Conservation (phyloP, 2,888 invertebrate species). For the Scrobipalpa costella region DNA sequence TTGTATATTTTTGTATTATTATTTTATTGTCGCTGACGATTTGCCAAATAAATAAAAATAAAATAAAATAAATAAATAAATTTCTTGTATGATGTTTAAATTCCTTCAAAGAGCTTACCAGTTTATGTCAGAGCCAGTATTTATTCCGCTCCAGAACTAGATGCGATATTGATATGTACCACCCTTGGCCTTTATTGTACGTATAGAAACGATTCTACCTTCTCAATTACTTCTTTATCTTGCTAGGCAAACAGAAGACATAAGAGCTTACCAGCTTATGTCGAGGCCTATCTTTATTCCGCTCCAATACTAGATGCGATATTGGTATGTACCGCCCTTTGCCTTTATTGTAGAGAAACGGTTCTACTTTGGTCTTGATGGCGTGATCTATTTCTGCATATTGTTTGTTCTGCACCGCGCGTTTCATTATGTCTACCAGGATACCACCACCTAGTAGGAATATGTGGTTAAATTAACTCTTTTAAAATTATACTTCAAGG, state of each 20-base stretch:
- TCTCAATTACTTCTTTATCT: background rate
- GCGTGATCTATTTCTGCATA: constrained; percentile 96
- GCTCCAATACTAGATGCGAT: constrained; percentile 90
- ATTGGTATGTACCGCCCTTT: constrained; percentile 95
- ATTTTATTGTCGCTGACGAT: too few species aligned
- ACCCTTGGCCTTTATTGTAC: too few species aligned
- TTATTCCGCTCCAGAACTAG: too few species aligned
- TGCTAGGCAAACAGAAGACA: background rate
- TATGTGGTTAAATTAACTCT: background rate
- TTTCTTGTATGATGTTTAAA: too few species aligned
- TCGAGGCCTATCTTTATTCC: constrained; percentile 92
- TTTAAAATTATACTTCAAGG: background rate
- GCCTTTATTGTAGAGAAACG: constrained; percentile 96
- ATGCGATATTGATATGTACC: too few species aligned
- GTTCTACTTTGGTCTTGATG: constrained; percentile 94
- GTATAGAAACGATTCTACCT: background rate
- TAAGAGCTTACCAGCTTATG: constrained; percentile 86
- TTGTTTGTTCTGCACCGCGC: constrained; percentile 93
- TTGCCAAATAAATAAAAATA: too few species aligned
- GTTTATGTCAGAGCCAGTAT: too few species aligned
- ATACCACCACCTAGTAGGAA: constrained; percentile 88
- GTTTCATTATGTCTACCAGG: constrained; percentile 96
- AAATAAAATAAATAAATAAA: too few species aligned
- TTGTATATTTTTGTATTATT: too few species aligned
- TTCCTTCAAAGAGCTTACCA: too few species aligned